Percentiles rank a stretch among this genome's conserved stretches.
phyloP scores from a whole-genome alignment of 2,113 vertebrate genomes.

The Procavia capensis region DNA sequence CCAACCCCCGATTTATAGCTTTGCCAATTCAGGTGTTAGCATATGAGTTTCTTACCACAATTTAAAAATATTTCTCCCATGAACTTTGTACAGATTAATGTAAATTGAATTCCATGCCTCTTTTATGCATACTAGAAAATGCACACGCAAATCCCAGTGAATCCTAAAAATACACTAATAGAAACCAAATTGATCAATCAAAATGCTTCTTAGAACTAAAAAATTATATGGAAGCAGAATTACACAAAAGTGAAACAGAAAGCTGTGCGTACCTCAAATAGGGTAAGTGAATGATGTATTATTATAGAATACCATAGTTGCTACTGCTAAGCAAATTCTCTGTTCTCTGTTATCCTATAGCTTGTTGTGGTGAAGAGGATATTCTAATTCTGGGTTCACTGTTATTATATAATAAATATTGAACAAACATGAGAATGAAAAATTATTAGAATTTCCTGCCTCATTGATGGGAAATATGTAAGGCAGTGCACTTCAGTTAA shows the following conservation, averaged over 20 bases:
- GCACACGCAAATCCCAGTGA: background rate
- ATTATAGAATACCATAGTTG: background rate
- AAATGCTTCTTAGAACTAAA: background rate
- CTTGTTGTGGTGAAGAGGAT: background rate
- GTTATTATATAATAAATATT: background rate
- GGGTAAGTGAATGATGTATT: background rate
- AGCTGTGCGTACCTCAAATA: background rate
- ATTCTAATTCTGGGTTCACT: background rate
- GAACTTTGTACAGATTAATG: background rate
- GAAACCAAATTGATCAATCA: background rate
- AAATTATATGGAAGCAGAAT: background rate
- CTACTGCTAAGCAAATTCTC: background rate
- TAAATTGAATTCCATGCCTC: background rate
- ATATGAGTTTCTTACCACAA: background rate
- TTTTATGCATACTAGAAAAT: background rate
- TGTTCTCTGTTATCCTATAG: background rate
- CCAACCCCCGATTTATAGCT: background rate
- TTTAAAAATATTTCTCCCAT: background rate
- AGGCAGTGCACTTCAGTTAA: background rate
- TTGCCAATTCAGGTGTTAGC: background rate
- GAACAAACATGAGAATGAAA: background rate
- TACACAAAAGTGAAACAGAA: background rate
- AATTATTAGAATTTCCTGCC: background rate
- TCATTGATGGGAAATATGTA: background rate
- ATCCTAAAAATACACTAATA: background rate